These are phyloP conservation scores for Regulus satrapa DNA, from an alignment of 2,113 vertebrate species.

Conservation along the genomic window DNA sequence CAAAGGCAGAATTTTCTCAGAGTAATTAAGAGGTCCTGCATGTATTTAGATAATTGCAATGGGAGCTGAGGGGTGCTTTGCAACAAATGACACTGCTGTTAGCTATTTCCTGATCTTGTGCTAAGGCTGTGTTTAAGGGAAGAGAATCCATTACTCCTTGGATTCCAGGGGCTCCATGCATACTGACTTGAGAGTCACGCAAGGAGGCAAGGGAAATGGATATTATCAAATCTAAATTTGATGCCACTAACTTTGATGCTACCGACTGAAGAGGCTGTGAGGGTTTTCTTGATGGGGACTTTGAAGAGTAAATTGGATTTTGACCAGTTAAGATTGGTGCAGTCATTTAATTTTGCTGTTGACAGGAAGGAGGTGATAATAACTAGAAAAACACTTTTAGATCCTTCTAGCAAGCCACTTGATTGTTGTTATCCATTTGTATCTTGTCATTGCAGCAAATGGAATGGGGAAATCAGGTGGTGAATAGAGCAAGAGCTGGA, in stretches of 20 bases:
- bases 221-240: no score
- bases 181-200: not conserved
- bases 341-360: not conserved
- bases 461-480: not conserved
- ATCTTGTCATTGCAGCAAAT: not conserved
- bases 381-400: not conserved
- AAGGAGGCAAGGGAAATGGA: not conserved
- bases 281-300: not conserved
- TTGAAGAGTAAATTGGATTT: not conserved
- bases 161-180: not conserved
- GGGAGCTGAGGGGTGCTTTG: not conserved
- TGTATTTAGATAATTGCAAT: not conserved
- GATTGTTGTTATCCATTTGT: not conserved
- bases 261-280: not conserved
- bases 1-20: conserved; percentile 3
- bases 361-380: not conserved
- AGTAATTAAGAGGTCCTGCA: conserved; percentile 16
- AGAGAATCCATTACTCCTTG: not conserved
- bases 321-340: not conserved
- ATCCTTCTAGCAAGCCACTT: not conserved
- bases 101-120: not conserved
- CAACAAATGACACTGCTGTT: not conserved
- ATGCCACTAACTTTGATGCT: not conserved
- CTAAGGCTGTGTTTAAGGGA: not conserved
- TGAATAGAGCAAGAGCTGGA: not conserved